phyloP scores from a whole-genome alignment of 2,888 invertebrate species.

The Ophioninae sp. region DNA sequence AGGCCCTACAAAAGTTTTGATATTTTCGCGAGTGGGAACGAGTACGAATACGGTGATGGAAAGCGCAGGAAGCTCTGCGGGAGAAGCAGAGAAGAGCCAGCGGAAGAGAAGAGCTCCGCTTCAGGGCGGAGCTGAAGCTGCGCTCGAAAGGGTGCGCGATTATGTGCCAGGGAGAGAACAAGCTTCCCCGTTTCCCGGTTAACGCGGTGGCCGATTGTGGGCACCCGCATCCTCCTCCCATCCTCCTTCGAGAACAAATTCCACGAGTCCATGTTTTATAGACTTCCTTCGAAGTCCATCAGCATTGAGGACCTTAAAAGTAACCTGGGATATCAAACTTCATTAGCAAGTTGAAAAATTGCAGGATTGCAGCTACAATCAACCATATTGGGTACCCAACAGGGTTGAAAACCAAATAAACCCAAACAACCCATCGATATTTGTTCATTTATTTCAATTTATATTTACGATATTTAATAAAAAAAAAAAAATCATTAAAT shows the following conservation, averaged over 20 bases:
- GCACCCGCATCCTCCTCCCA: conserved; percentile 16
- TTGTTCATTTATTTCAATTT: too few species aligned
- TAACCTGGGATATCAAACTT: not conserved
- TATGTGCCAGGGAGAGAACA: conserved; percentile 64
- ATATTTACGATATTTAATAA: too few species aligned
- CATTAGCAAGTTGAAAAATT: not conserved
- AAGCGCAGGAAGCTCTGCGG: conserved; percentile 36
- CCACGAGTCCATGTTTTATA: conserved; percentile 41
- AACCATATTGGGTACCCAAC: too few species aligned
- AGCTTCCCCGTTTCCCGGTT: conserved; percentile 50
- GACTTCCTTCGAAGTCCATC: conserved; percentile 33
- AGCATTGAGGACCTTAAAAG: conserved; percentile 32
- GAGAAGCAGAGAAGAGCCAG: conserved; percentile 51
- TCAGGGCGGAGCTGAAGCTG: conserved; percentile 80
- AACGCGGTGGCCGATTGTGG: conserved; percentile 45
- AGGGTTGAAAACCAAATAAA: too few species aligned
- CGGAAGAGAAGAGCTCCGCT: conserved; percentile 24
- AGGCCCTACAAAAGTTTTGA: conserved; percentile 12
- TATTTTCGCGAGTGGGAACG: conserved; percentile 6
- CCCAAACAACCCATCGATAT: too few species aligned
- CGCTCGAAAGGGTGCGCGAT: conserved; percentile 77
- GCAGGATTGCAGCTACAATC: not conserved
- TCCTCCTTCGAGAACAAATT: conserved; percentile 33
- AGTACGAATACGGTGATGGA: conserved; percentile 26
- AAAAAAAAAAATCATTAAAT: too few species aligned